Base-by-base conservation (phyloP, 2,113 vertebrate genomes). In the Ptychochromis oligacanthus region DNA sequence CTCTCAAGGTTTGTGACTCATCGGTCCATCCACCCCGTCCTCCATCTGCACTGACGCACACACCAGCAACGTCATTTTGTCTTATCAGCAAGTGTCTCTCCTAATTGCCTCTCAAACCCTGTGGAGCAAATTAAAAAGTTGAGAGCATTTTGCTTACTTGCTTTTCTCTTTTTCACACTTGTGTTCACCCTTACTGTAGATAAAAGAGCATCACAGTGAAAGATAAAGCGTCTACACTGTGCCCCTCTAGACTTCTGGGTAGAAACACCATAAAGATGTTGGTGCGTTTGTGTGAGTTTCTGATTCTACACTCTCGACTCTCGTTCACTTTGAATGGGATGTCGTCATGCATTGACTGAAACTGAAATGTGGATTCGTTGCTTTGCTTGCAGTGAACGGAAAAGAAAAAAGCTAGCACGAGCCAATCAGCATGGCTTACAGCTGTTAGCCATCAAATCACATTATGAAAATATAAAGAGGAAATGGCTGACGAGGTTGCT, bases 71-170 rank as follows among this genome's bases (percentile, higher is more conserved):
- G 58, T 64, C 75, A 55, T 89, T 87, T 46, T 88, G 81, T 85
- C 61, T 83, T 7, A 81, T 92, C 91, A 90, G 91, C 82, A 87
- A 85, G 26, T 82, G 78, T 75, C 80, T 79, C 59, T 65, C 83
- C 85, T 88, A 89, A 87, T 86, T 86, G 85, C 83, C 75, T 84
- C 24, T 24, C 18, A 52, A 78, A 87, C 92, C 86, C 84, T 64
- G 84, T 62, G 80, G 92, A 91, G 84, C 82, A 91, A 88, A 91
- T 93, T 88, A 91, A 82, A 91, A 90, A 90, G 80, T 90, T 77
- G n/a, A 31, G 4, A 4, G 9, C 57, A 11, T 88, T 89, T 79
- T 85, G 83, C 83, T 89, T 87, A 85, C 81, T 89, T 54, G 83
- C 87, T 62, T 81, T 89, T 46, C 72, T 56, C 52, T 38, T 55